phyloP scores from a whole-genome alignment of 2,888 invertebrate species.

The Hypselothyrea guttata region DNA sequence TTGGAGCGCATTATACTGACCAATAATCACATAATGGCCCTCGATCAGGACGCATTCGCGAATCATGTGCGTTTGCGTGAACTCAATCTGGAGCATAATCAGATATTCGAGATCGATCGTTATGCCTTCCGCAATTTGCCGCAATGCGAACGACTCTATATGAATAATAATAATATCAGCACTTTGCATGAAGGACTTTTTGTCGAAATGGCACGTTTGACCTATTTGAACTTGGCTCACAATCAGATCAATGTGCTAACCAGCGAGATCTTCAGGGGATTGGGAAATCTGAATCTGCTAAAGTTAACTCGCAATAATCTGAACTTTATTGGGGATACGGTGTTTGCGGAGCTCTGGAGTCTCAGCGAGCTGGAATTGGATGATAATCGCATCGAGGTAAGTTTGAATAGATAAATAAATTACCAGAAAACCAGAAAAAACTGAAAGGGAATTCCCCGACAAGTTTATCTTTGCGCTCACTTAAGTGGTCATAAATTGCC shows the following conservation, averaged over 20 bases:
- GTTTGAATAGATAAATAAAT: constrained; percentile 37
- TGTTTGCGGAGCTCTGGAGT: constrained; percentile 90
- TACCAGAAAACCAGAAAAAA: no score
- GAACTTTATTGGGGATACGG: constrained; percentile 89
- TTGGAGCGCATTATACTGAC: constrained; percentile 87
- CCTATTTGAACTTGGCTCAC: constrained; percentile 90
- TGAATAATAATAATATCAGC: constrained; percentile 93
- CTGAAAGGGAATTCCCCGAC: no score
- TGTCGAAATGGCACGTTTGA: constrained; percentile 87
- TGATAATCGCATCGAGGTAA: constrained; percentile 86
- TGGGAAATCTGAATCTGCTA: constrained; percentile 88
- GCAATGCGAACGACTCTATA: constrained; percentile 87
- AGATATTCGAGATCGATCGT: constrained; percentile 88
- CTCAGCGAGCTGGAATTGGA: constrained; percentile 88
- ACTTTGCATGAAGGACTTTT: constrained; percentile 93
- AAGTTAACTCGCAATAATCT: constrained; percentile 89
- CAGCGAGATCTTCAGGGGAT: constrained; percentile 89
- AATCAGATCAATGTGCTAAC: constrained; percentile 90
- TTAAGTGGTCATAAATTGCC: constrained; percentile 70
- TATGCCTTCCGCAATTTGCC: constrained; percentile 90
- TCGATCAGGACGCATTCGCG: constrained; percentile 88
- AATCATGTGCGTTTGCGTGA: constrained; percentile 87
- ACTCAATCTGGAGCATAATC: constrained; percentile 89
- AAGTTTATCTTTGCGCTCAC: constrained; percentile 47
- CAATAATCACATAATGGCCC: constrained; percentile 87